Conservation (phyloP, 2,888 invertebrate species). For the Nudaria mundana region DNA sequence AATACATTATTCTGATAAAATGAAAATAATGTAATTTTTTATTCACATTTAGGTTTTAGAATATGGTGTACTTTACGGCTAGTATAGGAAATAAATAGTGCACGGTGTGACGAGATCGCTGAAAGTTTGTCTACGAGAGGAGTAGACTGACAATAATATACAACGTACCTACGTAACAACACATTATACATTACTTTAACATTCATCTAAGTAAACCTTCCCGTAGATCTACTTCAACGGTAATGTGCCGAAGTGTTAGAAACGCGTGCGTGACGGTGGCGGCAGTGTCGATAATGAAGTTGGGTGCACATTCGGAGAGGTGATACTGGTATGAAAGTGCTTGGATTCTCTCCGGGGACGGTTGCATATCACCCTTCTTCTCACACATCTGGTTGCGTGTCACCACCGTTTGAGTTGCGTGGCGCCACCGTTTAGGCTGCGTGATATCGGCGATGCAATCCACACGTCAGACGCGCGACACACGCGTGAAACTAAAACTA, state of each 20-base stretch:
- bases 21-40: conserved; percentile 71
- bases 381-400: conserved; percentile 1
- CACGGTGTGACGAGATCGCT: conserved; percentile 73
- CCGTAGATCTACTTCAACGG: background rate
- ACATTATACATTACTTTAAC: conserved; percentile 11
- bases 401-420: background rate
- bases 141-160: conserved; percentile 17
- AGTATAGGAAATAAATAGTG: conserved; percentile 62
- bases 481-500: conserved; percentile 26
- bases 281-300: conserved; percentile 41
- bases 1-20: conserved; percentile 75
- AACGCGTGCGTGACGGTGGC: conserved; percentile 15
- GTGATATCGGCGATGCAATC: too few relatives aligned
- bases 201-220: conserved; percentile 4
- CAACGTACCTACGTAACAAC: conserved; percentile 15
- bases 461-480: too few relatives aligned
- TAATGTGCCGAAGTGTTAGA: background rate
- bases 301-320: conserved; percentile 69
- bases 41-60: conserved; percentile 77
- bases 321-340: conserved; percentile 57
- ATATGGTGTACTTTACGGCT: conserved; percentile 72
- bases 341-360: conserved; percentile 69
- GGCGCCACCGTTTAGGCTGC: background rate
- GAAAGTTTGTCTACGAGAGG: conserved; percentile 24
- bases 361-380: conserved; percentile 61